Conservation (phyloP, 2,797 vertebrate species). For the Aplochiton taeniatus region DNA sequence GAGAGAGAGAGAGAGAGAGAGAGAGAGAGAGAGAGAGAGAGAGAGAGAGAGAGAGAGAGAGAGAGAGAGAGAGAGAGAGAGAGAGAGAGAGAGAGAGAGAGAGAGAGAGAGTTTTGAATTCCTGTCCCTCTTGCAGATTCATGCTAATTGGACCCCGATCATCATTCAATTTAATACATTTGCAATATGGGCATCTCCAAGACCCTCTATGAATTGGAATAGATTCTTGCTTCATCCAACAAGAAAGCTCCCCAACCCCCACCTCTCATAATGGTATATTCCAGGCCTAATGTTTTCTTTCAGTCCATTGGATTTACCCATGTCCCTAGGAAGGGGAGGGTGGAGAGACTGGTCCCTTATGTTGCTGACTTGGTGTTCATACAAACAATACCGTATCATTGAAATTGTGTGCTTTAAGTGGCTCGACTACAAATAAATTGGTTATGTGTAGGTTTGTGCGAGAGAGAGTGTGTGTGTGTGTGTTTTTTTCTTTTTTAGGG, state of each 20-base stretch:
- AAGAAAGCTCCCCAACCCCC: background rate
- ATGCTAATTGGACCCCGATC: constrained; percentile 61
- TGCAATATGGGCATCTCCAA: constrained; percentile 19
- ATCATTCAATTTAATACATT: constrained; percentile 32
- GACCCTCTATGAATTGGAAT: constrained; percentile 14
- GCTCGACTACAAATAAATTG: no score
- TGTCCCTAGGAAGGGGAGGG: constrained; percentile 12
- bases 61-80: no score
- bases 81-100: no score
- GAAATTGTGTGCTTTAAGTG: background rate
- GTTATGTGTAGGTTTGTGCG: background rate
- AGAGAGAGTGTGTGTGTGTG: background rate
- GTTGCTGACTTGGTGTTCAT: no score
- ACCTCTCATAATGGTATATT: constrained; percentile 16
- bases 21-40: no score
- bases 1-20: no score
- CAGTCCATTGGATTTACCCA: background rate
- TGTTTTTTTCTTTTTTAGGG: no score
- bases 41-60: no score
- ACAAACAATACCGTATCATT: no score
- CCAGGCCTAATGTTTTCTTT: constrained; percentile 9
- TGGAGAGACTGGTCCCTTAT: constrained; percentile 1
- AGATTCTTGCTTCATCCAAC: no score
- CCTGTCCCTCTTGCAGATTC: constrained; percentile 50
- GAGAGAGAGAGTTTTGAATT: no score